phyloP scores from a whole-genome alignment of 1,140 invertebrate genomes.

The Leguminivora glycinivorella region DNA sequence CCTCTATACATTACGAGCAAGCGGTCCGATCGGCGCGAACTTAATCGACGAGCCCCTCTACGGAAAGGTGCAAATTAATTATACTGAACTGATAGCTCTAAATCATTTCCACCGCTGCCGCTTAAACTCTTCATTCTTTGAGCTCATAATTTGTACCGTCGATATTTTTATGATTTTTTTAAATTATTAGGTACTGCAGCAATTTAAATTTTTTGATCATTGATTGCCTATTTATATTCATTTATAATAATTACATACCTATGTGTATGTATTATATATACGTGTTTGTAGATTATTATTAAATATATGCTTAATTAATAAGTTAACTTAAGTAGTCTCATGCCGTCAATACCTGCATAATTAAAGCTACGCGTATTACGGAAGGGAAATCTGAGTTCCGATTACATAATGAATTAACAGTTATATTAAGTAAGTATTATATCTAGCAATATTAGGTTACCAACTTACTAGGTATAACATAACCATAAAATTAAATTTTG shows the following conservation, averaged over 20 bases:
- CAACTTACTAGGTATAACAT: no score
- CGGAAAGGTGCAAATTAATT: constrained; percentile 64
- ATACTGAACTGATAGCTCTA: constrained; percentile 50
- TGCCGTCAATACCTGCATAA: neutral
- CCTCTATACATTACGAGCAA: constrained; percentile 47
- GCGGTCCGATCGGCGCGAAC: constrained; percentile 40
- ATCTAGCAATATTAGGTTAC: no score
- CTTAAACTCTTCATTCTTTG: neutral
- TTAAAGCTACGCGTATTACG: neutral
- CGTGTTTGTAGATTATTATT: no score
- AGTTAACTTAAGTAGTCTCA: no score
- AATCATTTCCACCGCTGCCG: constrained; percentile 32
- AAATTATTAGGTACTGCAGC: neutral
- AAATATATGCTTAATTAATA: no score
- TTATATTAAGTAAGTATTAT: neutral
- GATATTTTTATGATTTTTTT: constrained; percentile 22
- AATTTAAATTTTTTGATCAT: no score
- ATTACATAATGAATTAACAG: neutral
- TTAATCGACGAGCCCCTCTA: constrained; percentile 47
- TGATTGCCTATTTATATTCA: no score
- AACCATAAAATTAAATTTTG: no score
- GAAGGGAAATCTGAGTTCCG: constrained; percentile 2
- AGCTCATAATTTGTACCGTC: constrained; percentile 7
- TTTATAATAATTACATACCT: no score
- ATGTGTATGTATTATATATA: no score